Evolutionary conservation across 2,113 vertebrate genomes (phyloP).

Genomic region (Artemisiospiza belli): DNA sequence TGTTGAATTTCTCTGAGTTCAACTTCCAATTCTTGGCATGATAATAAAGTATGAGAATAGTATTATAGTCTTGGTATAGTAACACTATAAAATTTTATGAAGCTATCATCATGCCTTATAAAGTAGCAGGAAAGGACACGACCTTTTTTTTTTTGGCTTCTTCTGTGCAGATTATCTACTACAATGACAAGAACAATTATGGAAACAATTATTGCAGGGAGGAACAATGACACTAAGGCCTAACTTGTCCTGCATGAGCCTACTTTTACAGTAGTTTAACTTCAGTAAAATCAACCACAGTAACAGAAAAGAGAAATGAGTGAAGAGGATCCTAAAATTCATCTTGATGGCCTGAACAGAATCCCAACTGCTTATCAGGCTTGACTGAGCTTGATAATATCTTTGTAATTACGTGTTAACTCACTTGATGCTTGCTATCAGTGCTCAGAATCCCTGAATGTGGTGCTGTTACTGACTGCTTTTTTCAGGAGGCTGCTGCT

Average conservation of each 20-base stretch:
- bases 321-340: not conserved
- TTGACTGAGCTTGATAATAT: slow-evolving; percentile 10
- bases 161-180: slow-evolving; percentile 35
- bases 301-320: slow-evolving; percentile 19
- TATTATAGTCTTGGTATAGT: slow-evolving; percentile 24
- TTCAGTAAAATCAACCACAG: slow-evolving; percentile 28
- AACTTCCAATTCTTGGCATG: not conserved
- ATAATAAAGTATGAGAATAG: slow-evolving; percentile 40
- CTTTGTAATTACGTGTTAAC: not conserved
- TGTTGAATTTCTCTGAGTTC: slow-evolving; percentile 25
- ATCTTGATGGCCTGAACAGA: not conserved
- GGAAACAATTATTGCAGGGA: slow-evolving; percentile 23
- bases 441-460: not conserved
- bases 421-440: not conserved
- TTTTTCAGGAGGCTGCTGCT: not conserved
- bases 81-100: slow-evolving; percentile 60
- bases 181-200: slow-evolving; percentile 41
- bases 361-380: not conserved
- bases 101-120: slow-evolving; percentile 55
- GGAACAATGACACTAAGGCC: not conserved
- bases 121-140: slow-evolving; percentile 53
- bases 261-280: slow-evolving; percentile 32
- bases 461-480: not conserved
- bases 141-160: not conserved
- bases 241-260: not conserved